Conservation (phyloP, 2,113 vertebrate species). For the Tetrao urogallus region DNA sequence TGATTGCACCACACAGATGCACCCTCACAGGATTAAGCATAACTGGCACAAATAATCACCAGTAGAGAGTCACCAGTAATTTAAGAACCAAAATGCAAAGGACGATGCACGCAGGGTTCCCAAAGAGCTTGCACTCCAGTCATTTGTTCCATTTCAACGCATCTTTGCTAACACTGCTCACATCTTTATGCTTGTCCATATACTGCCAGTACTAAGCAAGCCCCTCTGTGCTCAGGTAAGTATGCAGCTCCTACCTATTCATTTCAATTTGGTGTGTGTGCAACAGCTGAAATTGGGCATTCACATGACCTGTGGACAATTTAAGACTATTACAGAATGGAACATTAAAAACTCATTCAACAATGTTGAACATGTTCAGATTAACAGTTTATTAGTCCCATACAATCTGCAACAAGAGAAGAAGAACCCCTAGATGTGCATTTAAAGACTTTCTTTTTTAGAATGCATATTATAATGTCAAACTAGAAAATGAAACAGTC, state of each 20-base stretch:
- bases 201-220: background rate
- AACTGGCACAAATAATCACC: background rate
- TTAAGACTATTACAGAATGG: background rate
- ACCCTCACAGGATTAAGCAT: background rate
- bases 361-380: background rate
- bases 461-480: background rate
- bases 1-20: background rate
- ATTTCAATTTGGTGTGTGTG: background rate
- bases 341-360: background rate
- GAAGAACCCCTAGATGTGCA: background rate
- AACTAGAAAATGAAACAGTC: background rate
- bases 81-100: background rate
- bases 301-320: accelerated
- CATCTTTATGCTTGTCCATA: background rate
- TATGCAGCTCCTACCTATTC: accelerated
- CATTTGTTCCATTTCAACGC: background rate
- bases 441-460: background rate
- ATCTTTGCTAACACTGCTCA: background rate
- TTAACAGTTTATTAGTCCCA: background rate
- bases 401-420: background rate
- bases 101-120: background rate
- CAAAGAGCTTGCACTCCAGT: background rate
- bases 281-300: background rate
- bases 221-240: background rate
- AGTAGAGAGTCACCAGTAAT: background rate